A percentile compares a stretch with the other conserved stretches of the same genome.
phyloP scores from a whole-genome alignment of 1,140 invertebrate genomes.

The Zaprionus tsacasi region DNA sequence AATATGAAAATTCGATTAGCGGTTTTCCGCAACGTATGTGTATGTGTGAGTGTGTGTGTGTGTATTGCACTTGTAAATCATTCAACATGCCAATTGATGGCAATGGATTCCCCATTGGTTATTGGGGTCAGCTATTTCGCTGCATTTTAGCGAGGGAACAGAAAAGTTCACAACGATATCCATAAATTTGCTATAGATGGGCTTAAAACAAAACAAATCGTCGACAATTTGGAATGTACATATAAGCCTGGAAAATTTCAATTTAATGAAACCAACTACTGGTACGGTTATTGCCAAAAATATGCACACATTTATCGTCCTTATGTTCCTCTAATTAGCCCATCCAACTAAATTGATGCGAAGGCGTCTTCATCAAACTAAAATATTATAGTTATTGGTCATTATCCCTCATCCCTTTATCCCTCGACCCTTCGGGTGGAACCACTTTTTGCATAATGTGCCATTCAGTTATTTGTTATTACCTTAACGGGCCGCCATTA shows the following conservation, averaged over 20 bases:
- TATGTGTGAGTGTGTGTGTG: constrained; percentile 14
- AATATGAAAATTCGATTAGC: constrained; percentile 76
- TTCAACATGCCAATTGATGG: constrained; percentile 4
- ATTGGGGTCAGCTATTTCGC: constrained; percentile 2
- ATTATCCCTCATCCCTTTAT: constrained; percentile 44
- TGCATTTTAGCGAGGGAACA: neutral
- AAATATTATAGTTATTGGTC: constrained; percentile 27
- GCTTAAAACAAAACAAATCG: neutral
- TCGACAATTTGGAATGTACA: neutral
- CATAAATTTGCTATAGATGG: neutral
- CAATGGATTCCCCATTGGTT: constrained; percentile 7
- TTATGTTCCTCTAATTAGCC: constrained; percentile 1
- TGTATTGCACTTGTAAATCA: neutral
- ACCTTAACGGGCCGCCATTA: constrained; percentile 70
- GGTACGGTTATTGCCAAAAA: neutral
- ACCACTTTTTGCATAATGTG: constrained; percentile 64
- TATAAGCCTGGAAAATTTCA: neutral
- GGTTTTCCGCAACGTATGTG: constrained; percentile 42
- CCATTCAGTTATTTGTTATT: constrained; percentile 77
- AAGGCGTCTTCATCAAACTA: neutral
- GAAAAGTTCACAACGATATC: constrained; percentile 8
- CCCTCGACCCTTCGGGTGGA: constrained; percentile 18
- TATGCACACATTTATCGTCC: constrained; percentile 3
- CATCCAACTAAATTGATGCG: constrained; percentile 3
- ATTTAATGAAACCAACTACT: neutral